These are phyloP conservation scores for Mythimna loreyi DNA, from an alignment of 2,888 invertebrate species.

Conservation along the genomic window DNA sequence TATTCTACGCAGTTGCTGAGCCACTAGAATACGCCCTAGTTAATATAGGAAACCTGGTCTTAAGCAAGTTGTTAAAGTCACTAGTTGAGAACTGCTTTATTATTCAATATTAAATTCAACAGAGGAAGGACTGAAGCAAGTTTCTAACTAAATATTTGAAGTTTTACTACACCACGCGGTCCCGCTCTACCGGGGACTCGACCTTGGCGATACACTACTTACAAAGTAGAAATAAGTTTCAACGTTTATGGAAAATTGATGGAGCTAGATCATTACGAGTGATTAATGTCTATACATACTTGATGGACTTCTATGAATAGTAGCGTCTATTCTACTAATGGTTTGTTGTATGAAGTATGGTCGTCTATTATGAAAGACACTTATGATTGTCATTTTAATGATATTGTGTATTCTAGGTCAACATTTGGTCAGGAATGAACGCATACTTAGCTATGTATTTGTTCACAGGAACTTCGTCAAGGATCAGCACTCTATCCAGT, in stretches of 20 bases:
- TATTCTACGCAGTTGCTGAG: conserved; percentile 67
- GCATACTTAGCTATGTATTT: conserved; percentile 14
- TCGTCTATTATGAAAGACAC: neutral
- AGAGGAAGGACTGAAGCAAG: conserved; percentile 84
- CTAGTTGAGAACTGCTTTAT: conserved; percentile 88
- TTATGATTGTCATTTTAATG: conserved; percentile 1
- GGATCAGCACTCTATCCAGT: conserved; percentile 95
- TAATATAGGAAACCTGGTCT: conserved; percentile 84
- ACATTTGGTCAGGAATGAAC: neutral
- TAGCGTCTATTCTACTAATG: conserved; percentile 26
- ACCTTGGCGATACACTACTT: conserved; percentile 66
- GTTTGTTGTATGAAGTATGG: neutral
- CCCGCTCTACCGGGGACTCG: conserved; percentile 68
- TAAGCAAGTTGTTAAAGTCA: conserved; percentile 86
- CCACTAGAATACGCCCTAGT: conserved; percentile 71
- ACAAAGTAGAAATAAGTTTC: conserved; percentile 42
- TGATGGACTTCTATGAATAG: conserved; percentile 19
- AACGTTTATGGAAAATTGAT: conserved; percentile 39
- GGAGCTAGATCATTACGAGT: conserved; percentile 2
- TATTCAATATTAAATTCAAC: conserved; percentile 90
- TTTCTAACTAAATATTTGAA: conserved; percentile 89
- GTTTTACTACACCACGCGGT: conserved; percentile 80
- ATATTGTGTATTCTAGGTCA: neutral
- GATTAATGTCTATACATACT: conserved; percentile 24
- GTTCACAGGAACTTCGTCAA: conserved; percentile 91